Evolutionary conservation across 2,888 invertebrate genomes (phyloP), one percentile per base, ranked within the genome.

Genomic region (Agrenia bidenticulata): DNA sequence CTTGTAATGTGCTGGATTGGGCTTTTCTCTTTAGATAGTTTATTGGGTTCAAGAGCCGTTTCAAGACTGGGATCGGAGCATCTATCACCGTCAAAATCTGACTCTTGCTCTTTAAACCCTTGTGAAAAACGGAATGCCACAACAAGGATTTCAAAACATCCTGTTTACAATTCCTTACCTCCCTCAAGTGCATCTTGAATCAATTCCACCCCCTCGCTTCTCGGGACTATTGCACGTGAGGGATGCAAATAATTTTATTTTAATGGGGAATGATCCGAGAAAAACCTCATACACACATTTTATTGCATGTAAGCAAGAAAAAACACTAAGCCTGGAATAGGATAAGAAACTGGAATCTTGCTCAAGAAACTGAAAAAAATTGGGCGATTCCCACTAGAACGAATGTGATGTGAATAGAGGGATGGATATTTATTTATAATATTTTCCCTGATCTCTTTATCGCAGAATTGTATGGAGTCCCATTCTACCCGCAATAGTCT

Each of bases 331-430:
- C 11, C 4, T 32, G 4, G 4, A 32, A 32, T 32, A 4, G 32
- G 11, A 32, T 32, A 32, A 32, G 32, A 32, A 32, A 32, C 11
- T 32, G 32, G 32, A 32, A 32, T 32, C 32, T 32, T 32, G 4
- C 32, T 11, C 11, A 32, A 32, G 32, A 88, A 89, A 37, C 49
- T 94, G 93, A 93, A 86, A 86, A 71, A 83, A 84, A 67, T 94
- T 87, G 77, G 84, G 85, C 63, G 79, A 86, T 4, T 80, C 83
- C 51, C 64, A 69, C 45, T 73, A 73, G n/a, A n/a, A n/a, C 32
- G 11, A 32, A 32, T 32, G 11, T 4, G 32, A 32, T 11, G 11
- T 32, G 32, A 32, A 32, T 32, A 11, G 4, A 32, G 5, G 4
- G 4, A 32, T 11, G 32, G 5, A 32, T 32, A 32, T 32, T 32